Conservation (phyloP, 2,888 invertebrate species). For the Pristionchus exspectatus region DNA sequence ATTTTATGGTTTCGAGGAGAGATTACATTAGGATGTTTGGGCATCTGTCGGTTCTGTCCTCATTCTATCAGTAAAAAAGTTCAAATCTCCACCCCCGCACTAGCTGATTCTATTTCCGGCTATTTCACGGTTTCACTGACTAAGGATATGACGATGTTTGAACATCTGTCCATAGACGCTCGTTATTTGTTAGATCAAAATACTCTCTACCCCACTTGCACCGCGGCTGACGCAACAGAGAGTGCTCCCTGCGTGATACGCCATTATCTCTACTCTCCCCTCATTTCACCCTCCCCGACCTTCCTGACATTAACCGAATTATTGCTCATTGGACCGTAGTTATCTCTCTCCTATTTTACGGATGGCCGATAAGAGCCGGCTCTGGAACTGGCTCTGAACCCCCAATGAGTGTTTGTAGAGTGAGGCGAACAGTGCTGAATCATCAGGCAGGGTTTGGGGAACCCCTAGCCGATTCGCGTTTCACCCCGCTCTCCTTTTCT, state of each 20-base stretch:
- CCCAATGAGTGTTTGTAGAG: background rate
- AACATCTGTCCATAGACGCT: too few species aligned
- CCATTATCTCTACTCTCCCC: background rate
- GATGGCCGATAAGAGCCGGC: background rate
- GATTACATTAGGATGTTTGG: too few species aligned
- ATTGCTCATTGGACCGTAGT: slow-evolving; percentile 13
- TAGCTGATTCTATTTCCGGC: too few species aligned
- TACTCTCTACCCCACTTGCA: too few species aligned
- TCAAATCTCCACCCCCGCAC: too few species aligned
- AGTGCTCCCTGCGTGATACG: background rate
- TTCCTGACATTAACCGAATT: background rate
- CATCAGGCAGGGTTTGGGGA: background rate
- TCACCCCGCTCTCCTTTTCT: background rate
- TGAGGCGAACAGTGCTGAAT: background rate
- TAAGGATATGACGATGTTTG: too few species aligned
- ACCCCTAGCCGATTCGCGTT: background rate
- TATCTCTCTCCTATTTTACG: background rate
- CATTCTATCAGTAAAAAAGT: too few species aligned
- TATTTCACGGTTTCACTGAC: too few species aligned
- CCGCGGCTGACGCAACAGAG: slow-evolving; percentile 3
- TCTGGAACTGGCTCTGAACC: slow-evolving; percentile 4
- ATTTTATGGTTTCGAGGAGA: too few species aligned
- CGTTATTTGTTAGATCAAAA: too few species aligned
- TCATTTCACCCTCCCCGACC: slow-evolving; percentile 31
- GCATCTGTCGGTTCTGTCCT: too few species aligned